Evolutionary conservation across 2,797 vertebrate genomes (phyloP).

Genomic region (Acomys russatus): DNA sequence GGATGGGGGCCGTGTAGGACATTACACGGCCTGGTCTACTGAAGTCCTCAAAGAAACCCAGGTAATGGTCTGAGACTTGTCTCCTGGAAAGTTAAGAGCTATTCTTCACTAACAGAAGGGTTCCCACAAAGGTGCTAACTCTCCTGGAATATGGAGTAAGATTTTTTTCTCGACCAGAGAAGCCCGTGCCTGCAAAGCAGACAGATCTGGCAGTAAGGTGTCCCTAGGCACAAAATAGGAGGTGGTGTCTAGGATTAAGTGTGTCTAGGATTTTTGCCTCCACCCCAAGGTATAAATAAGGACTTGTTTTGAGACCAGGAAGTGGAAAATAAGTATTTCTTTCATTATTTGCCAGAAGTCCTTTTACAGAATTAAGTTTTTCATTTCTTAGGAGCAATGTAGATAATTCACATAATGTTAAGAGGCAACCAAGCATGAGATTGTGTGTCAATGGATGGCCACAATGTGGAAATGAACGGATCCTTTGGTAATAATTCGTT

Average conservation of each 20-base stretch:
- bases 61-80: neutral
- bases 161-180: neutral
- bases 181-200: neutral
- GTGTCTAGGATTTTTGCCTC: neutral
- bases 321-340: neutral
- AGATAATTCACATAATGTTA: slow-evolving; percentile 48
- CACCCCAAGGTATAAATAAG: neutral
- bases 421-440: neutral
- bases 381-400: slow-evolving; percentile 1
- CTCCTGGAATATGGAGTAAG: neutral
- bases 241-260: neutral
- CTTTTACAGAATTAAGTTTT: slow-evolving; percentile 40
- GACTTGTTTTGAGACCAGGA: neutral
- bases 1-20: neutral
- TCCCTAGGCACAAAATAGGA: neutral
- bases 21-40: neutral
- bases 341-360: slow-evolving; percentile 6
- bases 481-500: slow-evolving; percentile 42
- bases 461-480: slow-evolving; percentile 43
- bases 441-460: slow-evolving; percentile 29
- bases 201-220: neutral
- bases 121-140: neutral
- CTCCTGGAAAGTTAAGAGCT: neutral
- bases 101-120: neutral
- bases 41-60: neutral